Evolutionary conservation across 2,113 vertebrate species (phyloP), one percentile per base, ranked within the genome.

Genomic region (Siniperca knerii): DNA sequence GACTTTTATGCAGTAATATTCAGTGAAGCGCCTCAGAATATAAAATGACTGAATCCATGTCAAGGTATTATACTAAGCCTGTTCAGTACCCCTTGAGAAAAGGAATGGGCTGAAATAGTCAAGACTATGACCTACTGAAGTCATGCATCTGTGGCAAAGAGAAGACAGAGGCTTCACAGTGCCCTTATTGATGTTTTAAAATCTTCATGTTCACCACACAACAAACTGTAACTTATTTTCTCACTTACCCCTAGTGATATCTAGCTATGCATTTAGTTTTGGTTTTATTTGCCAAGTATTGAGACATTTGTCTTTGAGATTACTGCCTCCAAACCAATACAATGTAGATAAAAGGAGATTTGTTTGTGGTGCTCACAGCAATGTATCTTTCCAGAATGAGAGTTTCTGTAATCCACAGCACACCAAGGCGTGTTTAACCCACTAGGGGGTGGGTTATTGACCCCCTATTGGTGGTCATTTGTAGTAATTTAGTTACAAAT

Each of bases 31-130:
- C 65, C 62, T 74, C 50, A 73, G 84, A 92, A 88, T 86, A 76
- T 74, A 87, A 85, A 29, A 89, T 80, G 85, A 88, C 71, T 62
- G 76, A 78, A 78, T 80, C 75, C 76, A 66, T 79, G 88, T 82
- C 9, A 72, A 88, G 76, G 60, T 79, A 46, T 89, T 90, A 86
- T 84, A 69, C 80, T 61, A 62, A 82, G 75, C 81, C 46, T 65
- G 64, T 57, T 81, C 77, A 80, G 40, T 18, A 58, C 48, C 71
- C 73, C 65, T 80, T 62, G 77, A 89, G 73, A 79, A 29, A 29
- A 73, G 44, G 58, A 61, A 71, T 25, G 55, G 16, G 11, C 66
- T 73, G 60, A 66, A 81, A 55, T 13, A 64, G 50, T 37, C 65
- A 18, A 33, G 23, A 18, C 42, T 67, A 21, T 80, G 74, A 68